Evolutionary conservation across 2,113 vertebrate genomes (phyloP).

Genomic region (Lycocorax pyrrhopterus): DNA sequence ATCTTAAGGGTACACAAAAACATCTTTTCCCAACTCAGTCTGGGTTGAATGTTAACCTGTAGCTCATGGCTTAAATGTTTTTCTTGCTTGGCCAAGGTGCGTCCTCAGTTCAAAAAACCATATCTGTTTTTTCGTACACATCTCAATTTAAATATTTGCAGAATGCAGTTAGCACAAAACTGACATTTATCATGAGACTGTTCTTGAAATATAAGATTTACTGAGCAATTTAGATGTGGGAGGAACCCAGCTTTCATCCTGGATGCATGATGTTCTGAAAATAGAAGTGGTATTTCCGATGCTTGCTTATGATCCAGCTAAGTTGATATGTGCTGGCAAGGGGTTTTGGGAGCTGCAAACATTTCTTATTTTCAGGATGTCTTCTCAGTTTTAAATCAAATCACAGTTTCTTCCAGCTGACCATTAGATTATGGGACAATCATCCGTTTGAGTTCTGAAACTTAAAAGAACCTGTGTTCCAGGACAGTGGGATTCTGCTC

Average conservation of each 20-base stretch:
- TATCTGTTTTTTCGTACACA: neutral
- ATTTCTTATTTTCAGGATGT: conserved; percentile 8
- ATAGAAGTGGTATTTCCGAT: conserved; percentile 61
- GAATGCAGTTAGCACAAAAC: conserved; percentile 21
- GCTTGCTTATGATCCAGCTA: conserved; percentile 46
- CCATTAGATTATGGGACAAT: neutral
- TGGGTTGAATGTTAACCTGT: neutral
- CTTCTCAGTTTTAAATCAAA: neutral
- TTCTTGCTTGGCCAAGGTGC: neutral
- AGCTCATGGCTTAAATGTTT: neutral
- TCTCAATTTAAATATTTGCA: conserved; percentile 22
- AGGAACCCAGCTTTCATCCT: conserved; percentile 49
- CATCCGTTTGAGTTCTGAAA: neutral
- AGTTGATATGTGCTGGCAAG: conserved; percentile 44
- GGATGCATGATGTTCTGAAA: conserved; percentile 53
- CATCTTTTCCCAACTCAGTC: neutral
- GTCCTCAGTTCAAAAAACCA: neutral
- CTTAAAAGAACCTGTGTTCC: neutral
- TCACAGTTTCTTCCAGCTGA: neutral
- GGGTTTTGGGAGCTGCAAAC: neutral
- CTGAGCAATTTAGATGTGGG: conserved; percentile 51
- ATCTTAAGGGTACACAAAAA: neutral
- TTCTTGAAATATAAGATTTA: conserved; percentile 50
- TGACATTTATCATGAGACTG: conserved; percentile 40
- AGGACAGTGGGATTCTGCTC: neutral